Evolutionary conservation across 1,140 invertebrate species (phyloP).

Genomic region (Parasteatoda tepidariorum): DNA sequence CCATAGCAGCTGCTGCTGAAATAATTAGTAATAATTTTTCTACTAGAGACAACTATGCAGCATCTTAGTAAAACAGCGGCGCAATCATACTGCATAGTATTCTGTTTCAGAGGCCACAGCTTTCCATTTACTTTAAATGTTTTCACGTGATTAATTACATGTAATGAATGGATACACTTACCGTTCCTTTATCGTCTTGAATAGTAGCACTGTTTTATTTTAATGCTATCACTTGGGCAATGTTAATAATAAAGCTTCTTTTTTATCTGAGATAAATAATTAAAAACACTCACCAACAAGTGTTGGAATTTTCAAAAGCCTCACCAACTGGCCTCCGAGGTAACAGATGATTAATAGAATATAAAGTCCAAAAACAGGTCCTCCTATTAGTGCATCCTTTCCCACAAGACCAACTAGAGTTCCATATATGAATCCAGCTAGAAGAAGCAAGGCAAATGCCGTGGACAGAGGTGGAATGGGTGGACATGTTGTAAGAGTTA

Average conservation of each 20-base stretch:
- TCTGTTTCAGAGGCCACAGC: no score
- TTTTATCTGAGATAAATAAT: no score
- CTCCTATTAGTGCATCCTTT: conserved; percentile 78
- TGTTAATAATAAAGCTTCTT: background rate
- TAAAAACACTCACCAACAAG: conserved; percentile 76
- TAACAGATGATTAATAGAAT: conserved; percentile 76
- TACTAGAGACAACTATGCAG: no score
- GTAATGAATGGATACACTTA: background rate
- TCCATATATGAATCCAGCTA: conserved; percentile 66
- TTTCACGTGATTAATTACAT: no score
- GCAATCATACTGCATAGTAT: no score
- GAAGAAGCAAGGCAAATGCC: background rate
- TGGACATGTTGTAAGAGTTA: conserved; percentile 22
- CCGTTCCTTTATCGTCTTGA: background rate
- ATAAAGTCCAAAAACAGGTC: conserved; percentile 80
- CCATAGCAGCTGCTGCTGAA: no score
- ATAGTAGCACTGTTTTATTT: background rate
- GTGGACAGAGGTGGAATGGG: conserved; percentile 27
- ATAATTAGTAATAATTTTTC: no score
- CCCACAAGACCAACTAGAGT: conserved; percentile 80
- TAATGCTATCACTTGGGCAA: background rate
- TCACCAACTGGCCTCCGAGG: conserved; percentile 83
- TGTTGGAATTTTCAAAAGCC: conserved; percentile 82
- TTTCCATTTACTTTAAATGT: no score
- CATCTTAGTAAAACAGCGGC: no score